Conservation (phyloP, 2,888 invertebrate species). For the Drosophila mayaguana region DNA sequence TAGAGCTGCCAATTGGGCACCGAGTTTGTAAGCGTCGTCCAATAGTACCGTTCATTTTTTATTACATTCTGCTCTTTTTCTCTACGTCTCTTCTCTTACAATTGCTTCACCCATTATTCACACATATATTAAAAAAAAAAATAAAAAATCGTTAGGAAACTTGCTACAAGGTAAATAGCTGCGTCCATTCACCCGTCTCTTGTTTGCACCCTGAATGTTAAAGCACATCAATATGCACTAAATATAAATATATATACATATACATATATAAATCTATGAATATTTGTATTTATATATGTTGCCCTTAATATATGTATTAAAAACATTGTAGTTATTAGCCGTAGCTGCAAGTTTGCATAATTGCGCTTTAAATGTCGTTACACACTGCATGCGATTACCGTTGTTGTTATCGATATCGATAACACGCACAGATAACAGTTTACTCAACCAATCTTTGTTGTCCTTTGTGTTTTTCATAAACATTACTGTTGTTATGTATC, state of each 20-base stretch:
- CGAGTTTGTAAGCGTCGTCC: slow-evolving; percentile 39
- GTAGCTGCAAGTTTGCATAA: slow-evolving; percentile 37
- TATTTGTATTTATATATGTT: background rate
- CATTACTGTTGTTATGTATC: background rate
- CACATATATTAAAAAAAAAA: slow-evolving; percentile 35
- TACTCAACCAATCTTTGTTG: slow-evolving; percentile 17
- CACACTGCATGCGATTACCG: slow-evolving; percentile 52
- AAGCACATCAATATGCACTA: slow-evolving; percentile 25
- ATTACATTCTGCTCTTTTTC: slow-evolving; percentile 52
- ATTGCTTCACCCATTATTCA: slow-evolving; percentile 52
- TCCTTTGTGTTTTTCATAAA: background rate
- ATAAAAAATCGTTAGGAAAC: slow-evolving; percentile 85
- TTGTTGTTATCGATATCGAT: slow-evolving; percentile 24
- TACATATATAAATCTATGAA: background rate
- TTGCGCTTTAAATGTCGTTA: slow-evolving; percentile 70
- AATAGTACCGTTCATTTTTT: slow-evolving; percentile 39
- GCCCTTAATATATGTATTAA: background rate
- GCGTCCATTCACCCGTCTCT: slow-evolving; percentile 48
- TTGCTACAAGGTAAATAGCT: slow-evolving; percentile 87
- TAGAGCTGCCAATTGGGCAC: slow-evolving; percentile 38
- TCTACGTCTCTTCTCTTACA: slow-evolving; percentile 72
- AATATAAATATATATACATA: slow-evolving; percentile 18
- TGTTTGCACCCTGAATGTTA: slow-evolving; percentile 46
- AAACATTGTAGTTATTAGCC: slow-evolving; percentile 27
- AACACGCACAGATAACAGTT: background rate